Evolutionary conservation across 2,113 vertebrate genomes (phyloP).

Genomic region (Ammospiza caudacuta): DNA sequence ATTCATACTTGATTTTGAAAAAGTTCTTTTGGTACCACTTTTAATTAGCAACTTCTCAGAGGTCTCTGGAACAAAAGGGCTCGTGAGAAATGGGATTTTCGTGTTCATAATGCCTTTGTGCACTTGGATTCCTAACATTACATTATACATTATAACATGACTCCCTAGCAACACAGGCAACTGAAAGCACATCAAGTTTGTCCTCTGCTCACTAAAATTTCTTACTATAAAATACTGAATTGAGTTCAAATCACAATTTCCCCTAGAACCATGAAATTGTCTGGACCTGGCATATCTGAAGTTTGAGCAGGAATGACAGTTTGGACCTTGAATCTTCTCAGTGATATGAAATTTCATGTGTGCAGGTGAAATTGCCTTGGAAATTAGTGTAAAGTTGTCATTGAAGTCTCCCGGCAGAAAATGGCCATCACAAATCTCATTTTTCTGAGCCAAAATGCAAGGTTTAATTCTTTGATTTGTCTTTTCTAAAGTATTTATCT

Average conservation of each 20-base stretch:
- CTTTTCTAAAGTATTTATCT: not conserved
- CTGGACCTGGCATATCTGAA: not conserved
- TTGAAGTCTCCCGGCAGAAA: not conserved
- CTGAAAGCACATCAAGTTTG: not conserved
- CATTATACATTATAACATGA: not conserved
- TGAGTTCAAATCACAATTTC: not conserved
- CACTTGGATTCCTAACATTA: not conserved
- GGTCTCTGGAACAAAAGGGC: not conserved
- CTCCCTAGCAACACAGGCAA: not conserved
- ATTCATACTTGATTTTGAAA: not conserved
- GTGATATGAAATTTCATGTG: not conserved
- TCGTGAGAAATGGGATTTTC: not conserved
- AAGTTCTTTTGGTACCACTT: not conserved
- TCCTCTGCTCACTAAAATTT: not conserved
- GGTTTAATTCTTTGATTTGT: not conserved
- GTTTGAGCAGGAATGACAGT: not conserved
- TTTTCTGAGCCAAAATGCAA: not conserved
- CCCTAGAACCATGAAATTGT: not conserved
- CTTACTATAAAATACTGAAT: conserved; percentile 4
- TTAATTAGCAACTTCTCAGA: not conserved
- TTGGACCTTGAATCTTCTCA: not conserved
- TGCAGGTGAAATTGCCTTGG: not conserved
- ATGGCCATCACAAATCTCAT: not conserved
- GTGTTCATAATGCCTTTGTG: not conserved
- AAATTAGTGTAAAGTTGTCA: not conserved